Evolutionary conservation across 2,797 vertebrate species (phyloP).

Genomic region (Enteromius radiatus): DNA sequence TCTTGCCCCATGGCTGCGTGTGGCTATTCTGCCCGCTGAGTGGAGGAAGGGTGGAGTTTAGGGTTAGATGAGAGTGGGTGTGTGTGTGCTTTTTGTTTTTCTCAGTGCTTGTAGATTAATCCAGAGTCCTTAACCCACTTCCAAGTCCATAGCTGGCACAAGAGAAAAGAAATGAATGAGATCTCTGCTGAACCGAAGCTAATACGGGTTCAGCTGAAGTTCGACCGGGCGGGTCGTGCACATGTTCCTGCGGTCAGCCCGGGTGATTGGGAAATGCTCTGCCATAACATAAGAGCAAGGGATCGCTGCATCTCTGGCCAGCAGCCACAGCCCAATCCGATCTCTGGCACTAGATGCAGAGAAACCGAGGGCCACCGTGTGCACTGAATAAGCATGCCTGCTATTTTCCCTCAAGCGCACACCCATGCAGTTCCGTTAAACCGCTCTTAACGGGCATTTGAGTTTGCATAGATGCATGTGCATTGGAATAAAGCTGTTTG

Average conservation of each 20-base stretch:
- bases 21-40: slow-evolving; percentile 42
- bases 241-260: not conserved
- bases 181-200: slow-evolving; percentile 23
- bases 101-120: slow-evolving; percentile 57
- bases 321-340: slow-evolving; percentile 25
- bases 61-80: not conserved
- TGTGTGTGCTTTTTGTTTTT: slow-evolving; percentile 7
- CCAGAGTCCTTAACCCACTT: slow-evolving; percentile 58
- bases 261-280: slow-evolving; percentile 16
- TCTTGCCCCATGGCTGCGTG: slow-evolving; percentile 23
- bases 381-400: slow-evolving; percentile 4
- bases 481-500: slow-evolving; percentile 23
- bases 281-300: slow-evolving; percentile 20
- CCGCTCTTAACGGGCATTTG: slow-evolving; percentile 32
- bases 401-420: slow-evolving; percentile 1
- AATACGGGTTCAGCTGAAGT: slow-evolving; percentile 49
- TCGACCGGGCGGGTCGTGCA: not conserved
- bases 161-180: slow-evolving; percentile 14
- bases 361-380: not conserved
- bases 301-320: slow-evolving; percentile 29
- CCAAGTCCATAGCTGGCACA: slow-evolving; percentile 38
- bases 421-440: slow-evolving; percentile 25
- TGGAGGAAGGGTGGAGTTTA: slow-evolving; percentile 22
- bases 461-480: slow-evolving; percentile 25
- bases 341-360: slow-evolving; percentile 37